Conservation (phyloP, 2,888 invertebrate genomes). For the Orthosia incerta region DNA sequence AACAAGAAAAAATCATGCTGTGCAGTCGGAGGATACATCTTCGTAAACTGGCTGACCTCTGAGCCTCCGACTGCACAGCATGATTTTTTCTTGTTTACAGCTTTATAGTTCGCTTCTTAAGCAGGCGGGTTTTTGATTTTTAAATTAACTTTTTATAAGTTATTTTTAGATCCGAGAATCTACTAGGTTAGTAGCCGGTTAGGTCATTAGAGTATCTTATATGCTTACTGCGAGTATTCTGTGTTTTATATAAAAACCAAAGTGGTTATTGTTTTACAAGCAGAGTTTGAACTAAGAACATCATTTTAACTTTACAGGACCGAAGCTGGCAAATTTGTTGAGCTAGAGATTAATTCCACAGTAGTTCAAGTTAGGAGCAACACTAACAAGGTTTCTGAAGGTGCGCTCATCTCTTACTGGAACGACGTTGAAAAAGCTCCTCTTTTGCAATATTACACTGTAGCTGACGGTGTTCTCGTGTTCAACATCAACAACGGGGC, state of each 20-base stretch:
- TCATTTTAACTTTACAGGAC: slow-evolving; percentile 69
- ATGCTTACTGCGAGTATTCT: no score
- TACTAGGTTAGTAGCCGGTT: no score
- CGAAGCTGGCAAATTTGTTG: slow-evolving; percentile 77
- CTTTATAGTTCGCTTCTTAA: no score
- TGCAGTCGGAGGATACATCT: no score
- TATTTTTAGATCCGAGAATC: no score
- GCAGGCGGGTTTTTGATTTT: no score
- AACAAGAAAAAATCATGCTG: no score
- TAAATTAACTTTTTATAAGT: no score
- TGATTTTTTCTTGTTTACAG: no score
- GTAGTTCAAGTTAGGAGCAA: slow-evolving; percentile 84
- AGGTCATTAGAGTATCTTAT: no score
- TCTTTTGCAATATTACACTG: slow-evolving; percentile 83
- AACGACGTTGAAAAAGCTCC: slow-evolving; percentile 81
- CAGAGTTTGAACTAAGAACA: neutral
- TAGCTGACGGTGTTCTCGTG: slow-evolving; percentile 77
- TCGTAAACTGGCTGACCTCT: no score
- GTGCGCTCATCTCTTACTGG: slow-evolving; percentile 81
- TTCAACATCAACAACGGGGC: slow-evolving; percentile 72
- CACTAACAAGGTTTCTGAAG: slow-evolving; percentile 79
- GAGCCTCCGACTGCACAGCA: no score
- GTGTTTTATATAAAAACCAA: neutral
- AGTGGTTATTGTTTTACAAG: neutral
- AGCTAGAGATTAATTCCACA: slow-evolving; percentile 80